Percentiles rank a stretch among this genome's conserved stretches.
phyloP scores from a whole-genome alignment of 2,888 invertebrate species.

The Dexiosoma caninum region DNA sequence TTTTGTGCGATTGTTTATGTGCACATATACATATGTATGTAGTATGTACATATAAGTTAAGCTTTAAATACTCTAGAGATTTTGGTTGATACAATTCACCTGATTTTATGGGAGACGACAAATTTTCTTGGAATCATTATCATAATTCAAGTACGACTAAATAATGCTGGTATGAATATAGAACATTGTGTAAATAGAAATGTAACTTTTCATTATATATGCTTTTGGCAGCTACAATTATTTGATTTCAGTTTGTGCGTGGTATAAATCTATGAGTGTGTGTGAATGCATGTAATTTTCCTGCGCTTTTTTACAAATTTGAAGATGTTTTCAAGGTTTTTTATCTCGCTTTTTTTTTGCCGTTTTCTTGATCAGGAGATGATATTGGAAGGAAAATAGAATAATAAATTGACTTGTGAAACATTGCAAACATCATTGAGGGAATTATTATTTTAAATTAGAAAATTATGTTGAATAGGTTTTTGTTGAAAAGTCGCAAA shows the following conservation, averaged over 20 bases:
- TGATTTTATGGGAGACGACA: constrained; percentile 40
- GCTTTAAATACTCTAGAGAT: constrained; percentile 44
- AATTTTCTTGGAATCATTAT: constrained; percentile 34
- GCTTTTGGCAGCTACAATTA: neutral
- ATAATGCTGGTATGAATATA: neutral
- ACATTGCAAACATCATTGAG: neutral
- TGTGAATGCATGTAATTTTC: neutral
- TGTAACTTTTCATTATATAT: constrained; percentile 15
- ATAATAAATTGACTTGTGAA: constrained; percentile 20
- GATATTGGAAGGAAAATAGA: neutral
- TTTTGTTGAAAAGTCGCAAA: neutral
- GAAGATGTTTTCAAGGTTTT: neutral
- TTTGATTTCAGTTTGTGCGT: neutral
- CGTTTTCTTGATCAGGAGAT: no score
- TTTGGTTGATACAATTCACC: constrained; percentile 42
- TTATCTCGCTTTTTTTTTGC: neutral
- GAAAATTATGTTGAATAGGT: neutral
- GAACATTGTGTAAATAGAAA: constrained; percentile 12
- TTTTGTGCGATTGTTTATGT: constrained; percentile 26
- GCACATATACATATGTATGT: no score
- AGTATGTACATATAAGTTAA: no score
- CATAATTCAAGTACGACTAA: constrained; percentile 27
- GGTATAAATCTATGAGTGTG: neutral
- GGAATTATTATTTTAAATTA: constrained; percentile 15
- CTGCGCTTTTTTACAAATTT: neutral